These are phyloP conservation scores for Acleris literana DNA, from an alignment of 2,888 invertebrate species.

Conservation along the genomic window DNA sequence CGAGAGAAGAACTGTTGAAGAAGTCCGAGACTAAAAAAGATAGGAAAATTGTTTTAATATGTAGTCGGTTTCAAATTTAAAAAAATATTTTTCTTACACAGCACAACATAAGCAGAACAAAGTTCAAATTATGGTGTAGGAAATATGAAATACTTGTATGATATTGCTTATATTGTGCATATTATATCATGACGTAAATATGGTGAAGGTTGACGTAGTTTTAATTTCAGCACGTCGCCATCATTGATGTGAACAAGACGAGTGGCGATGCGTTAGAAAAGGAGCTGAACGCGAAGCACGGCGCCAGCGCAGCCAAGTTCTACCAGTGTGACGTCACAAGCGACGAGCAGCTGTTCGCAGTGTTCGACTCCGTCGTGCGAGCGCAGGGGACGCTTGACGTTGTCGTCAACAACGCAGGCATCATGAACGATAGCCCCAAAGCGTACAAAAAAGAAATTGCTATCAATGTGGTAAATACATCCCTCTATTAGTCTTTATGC, in stretches of 20 bases:
- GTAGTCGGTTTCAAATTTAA: no score
- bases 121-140: no score
- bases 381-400: constrained; percentile 45
- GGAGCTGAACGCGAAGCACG: constrained; percentile 52
- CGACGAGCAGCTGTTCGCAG: constrained; percentile 44
- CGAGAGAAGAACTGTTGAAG: no score
- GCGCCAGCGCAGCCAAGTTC: constrained; percentile 50
- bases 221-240: constrained; percentile 49
- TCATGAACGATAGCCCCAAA: constrained; percentile 46
- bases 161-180: constrained; percentile 1
- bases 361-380: constrained; percentile 39
- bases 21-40: no score
- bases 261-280: constrained; percentile 48
- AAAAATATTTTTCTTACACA: no score
- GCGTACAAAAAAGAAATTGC: constrained; percentile 45
- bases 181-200: no score
- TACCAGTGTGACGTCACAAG: constrained; percentile 56
- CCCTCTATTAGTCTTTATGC: no score
- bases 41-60: no score
- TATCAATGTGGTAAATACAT: constrained; percentile 47
- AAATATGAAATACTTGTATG: no score
- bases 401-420: constrained; percentile 51
- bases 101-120: no score
- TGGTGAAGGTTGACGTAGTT: background rate
- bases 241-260: constrained; percentile 51